These are phyloP conservation scores for Dromius quadrimaculatus DNA, from an alignment of 2,888 invertebrate genomes.

Conservation along the genomic window DNA sequence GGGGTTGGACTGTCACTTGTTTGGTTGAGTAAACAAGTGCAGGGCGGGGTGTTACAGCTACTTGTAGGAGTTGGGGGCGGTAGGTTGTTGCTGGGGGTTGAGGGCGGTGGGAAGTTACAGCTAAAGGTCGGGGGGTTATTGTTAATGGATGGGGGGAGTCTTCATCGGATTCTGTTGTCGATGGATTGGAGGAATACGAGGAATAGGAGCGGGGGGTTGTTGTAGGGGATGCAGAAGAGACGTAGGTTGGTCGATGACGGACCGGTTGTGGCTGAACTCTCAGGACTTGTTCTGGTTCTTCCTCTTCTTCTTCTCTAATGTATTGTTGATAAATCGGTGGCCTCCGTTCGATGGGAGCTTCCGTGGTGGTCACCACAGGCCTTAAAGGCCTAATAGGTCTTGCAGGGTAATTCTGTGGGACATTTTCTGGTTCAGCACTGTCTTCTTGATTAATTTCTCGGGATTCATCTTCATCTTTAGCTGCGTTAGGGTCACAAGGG, in stretches of 20 bases:
- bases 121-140: constrained; percentile 73
- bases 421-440: constrained; percentile 70
- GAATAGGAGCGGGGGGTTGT: constrained; percentile 66
- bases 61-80: constrained; percentile 73
- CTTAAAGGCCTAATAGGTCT: constrained; percentile 68
- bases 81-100: constrained; percentile 77
- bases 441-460: constrained; percentile 70
- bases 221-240: constrained; percentile 57
- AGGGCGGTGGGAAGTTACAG: constrained; percentile 67
- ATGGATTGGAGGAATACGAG: constrained; percentile 69
- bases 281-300: constrained; percentile 68
- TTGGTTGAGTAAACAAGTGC: constrained; percentile 63
- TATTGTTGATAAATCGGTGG: constrained; percentile 78
- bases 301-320: constrained; percentile 74
- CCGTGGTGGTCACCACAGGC: constrained; percentile 61
- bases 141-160: constrained; percentile 64
- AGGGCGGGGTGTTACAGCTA: constrained; percentile 72
- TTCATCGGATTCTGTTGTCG: too few species aligned
- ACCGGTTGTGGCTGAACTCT: constrained; percentile 63
- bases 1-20: constrained; percentile 64
- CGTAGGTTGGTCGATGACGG: constrained; percentile 62
- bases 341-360: constrained; percentile 69
- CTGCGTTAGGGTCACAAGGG: constrained; percentile 88
- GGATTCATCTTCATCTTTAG: constrained; percentile 74
- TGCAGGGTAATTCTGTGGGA: constrained; percentile 75